These are phyloP conservation scores for Lithobius niger DNA, from an alignment of 1,140 invertebrate genomes.

Conservation along the genomic window DNA sequence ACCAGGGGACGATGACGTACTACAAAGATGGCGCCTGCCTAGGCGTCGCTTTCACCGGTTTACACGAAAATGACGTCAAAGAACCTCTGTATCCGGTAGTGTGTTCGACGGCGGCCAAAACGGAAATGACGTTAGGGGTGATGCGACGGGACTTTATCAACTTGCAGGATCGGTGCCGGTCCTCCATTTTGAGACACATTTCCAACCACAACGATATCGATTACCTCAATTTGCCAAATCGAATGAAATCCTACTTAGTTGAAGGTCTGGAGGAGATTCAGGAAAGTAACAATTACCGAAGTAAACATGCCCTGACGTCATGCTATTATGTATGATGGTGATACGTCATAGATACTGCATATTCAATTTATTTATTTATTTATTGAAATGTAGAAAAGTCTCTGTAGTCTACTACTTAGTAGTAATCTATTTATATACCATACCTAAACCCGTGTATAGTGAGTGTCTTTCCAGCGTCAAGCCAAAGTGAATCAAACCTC, in stretches of 20 bases:
- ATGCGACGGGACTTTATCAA: slow-evolving; percentile 46
- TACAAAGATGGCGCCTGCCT: slow-evolving; percentile 53
- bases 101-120: slow-evolving; percentile 58
- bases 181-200: slow-evolving; percentile 22
- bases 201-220: slow-evolving; percentile 20
- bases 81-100: slow-evolving; percentile 54
- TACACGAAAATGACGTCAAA: slow-evolving; percentile 26
- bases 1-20: slow-evolving; percentile 52
- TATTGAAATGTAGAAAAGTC: no score
- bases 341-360: no score
- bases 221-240: slow-evolving; percentile 26
- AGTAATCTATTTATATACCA: no score
- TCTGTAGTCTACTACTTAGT: no score
- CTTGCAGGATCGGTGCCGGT: slow-evolving; percentile 44
- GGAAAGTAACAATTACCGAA: no score
- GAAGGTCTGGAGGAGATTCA: no score
- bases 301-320: no score
- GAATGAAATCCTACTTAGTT: slow-evolving; percentile 24
- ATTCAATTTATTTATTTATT: no score
- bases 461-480: no score
- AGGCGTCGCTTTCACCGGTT: slow-evolving; percentile 40
- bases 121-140: slow-evolving; percentile 47
- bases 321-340: no score
- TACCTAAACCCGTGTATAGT: no score
- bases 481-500: no score